Conservation (phyloP, 2,113 vertebrate species). For the pig (Sus scrofa) region DNA sequence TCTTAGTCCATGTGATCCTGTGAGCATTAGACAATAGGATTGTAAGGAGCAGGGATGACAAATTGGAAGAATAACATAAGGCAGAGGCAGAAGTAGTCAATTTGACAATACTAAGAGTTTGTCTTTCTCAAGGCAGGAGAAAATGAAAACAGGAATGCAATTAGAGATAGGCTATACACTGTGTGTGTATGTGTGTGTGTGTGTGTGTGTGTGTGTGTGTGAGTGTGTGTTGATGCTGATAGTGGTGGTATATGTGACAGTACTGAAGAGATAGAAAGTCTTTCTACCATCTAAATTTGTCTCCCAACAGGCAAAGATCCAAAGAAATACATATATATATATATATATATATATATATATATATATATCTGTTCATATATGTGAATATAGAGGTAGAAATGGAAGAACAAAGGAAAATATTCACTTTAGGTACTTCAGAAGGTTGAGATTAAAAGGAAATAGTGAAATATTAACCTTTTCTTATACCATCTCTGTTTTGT, state of each 20-base stretch:
- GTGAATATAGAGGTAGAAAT: not conserved
- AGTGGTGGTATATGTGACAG: not conserved
- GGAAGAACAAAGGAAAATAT: constrained; percentile 10
- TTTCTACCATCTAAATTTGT: not conserved
- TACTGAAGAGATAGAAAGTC: not conserved
- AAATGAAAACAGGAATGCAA: not conserved
- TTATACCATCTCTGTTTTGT: not conserved
- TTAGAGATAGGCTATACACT: not conserved
- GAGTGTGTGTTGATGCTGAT: too few species aligned
- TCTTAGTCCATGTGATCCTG: not conserved
- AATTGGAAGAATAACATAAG: not conserved
- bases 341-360: not conserved
- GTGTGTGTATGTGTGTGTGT: not conserved
- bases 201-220: not conserved
- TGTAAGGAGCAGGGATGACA: not conserved
- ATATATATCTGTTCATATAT: not conserved
- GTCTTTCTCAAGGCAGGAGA: not conserved
- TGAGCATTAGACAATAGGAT: not conserved
- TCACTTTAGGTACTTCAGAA: not conserved
- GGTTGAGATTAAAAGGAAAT: not conserved
- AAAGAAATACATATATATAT: not conserved
- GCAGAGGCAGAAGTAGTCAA: not conserved
- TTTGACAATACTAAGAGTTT: not conserved
- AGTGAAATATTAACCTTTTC: not conserved
- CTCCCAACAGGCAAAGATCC: not conserved